phyloP scores from a whole-genome alignment of 2,888 invertebrate genomes.

The Megastigmus dorsalis region DNA sequence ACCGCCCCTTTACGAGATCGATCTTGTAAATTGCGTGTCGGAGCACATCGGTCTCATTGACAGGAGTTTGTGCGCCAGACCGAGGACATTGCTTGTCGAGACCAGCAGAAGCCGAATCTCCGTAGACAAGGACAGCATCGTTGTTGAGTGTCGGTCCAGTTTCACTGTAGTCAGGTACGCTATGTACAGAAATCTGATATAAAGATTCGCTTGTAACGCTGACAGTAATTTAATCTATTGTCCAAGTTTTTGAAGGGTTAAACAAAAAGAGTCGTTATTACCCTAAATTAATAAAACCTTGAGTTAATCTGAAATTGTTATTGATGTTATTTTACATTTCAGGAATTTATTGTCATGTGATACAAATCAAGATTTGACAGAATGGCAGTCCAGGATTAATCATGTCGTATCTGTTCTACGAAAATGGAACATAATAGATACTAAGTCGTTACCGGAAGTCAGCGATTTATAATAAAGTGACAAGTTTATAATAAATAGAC shows the following conservation, averaged over 20 bases:
- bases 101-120: conserved; percentile 58
- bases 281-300: no score
- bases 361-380: conserved; percentile 72
- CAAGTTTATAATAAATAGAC: no score
- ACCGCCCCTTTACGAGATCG: conserved; percentile 69
- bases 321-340: conserved; percentile 44
- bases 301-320: no score
- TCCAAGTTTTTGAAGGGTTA: no score
- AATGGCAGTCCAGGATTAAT: conserved; percentile 76
- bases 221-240: no score
- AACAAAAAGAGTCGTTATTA: no score
- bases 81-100: conserved; percentile 73
- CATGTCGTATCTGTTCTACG: conserved; percentile 72
- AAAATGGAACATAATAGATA: conserved; percentile 71
- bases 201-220: no score
- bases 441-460: conserved; percentile 7
- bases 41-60: conserved; percentile 68
- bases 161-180: conserved; percentile 60
- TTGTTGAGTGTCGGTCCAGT: conserved; percentile 54
- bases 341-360: conserved; percentile 75
- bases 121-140: conserved; percentile 56
- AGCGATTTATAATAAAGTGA: conserved; percentile 3
- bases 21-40: conserved; percentile 71
- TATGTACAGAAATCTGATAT: no score
- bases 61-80: conserved; percentile 75